A percentile compares a stretch with the other conserved stretches of the same genome.
These are phyloP conservation scores for Rhamphomyia laevipes DNA, from an alignment of 2,888 invertebrate species.

Conservation along the genomic window DNA sequence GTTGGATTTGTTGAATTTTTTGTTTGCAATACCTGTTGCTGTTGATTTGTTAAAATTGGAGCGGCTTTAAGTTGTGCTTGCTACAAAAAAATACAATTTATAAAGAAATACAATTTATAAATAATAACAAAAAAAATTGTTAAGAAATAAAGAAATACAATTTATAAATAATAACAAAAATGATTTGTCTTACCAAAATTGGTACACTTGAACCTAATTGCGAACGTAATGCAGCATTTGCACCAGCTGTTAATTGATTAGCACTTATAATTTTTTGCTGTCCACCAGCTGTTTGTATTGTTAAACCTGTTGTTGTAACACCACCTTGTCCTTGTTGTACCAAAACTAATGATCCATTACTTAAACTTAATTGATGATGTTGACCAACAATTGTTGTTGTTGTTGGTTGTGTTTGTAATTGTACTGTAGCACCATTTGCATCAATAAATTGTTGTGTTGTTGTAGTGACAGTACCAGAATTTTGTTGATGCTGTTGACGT, in stretches of 20 bases:
- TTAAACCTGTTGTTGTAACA: slow-evolving; percentile 26
- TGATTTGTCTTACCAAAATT: slow-evolving; percentile 47
- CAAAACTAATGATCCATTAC: slow-evolving; percentile 33
- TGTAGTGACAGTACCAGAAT: slow-evolving; percentile 11
- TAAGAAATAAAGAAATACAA: too few relatives aligned
- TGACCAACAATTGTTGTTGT: slow-evolving; percentile 13
- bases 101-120: too few relatives aligned
- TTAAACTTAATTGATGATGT: slow-evolving; percentile 33
- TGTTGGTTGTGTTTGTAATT: slow-evolving; percentile 20
- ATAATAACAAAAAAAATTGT: too few relatives aligned
- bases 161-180: slow-evolving; percentile 4
- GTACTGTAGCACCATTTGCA: slow-evolving; percentile 23
- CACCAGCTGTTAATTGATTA: slow-evolving; percentile 25
- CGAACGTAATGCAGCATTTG: slow-evolving; percentile 36
- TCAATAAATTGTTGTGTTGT: slow-evolving; percentile 23
- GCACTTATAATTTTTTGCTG: slow-evolving; percentile 24
- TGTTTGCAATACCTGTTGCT: slow-evolving; percentile 26
- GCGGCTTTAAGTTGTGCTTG: slow-evolving; percentile 56
- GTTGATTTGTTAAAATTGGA: slow-evolving; percentile 26
- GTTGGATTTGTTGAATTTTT: slow-evolving; percentile 39
- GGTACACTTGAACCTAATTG: slow-evolving; percentile 43
- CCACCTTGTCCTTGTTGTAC: slow-evolving; percentile 28
- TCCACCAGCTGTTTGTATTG: slow-evolving; percentile 29
- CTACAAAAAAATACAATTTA: slow-evolving; percentile 35
- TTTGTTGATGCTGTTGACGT: slow-evolving; percentile 22